A percentile compares a stretch with the other conserved stretches of the same genome.
Conservation (phyloP, 1,140 invertebrate species). For the Heliconius hermathena region DNA sequence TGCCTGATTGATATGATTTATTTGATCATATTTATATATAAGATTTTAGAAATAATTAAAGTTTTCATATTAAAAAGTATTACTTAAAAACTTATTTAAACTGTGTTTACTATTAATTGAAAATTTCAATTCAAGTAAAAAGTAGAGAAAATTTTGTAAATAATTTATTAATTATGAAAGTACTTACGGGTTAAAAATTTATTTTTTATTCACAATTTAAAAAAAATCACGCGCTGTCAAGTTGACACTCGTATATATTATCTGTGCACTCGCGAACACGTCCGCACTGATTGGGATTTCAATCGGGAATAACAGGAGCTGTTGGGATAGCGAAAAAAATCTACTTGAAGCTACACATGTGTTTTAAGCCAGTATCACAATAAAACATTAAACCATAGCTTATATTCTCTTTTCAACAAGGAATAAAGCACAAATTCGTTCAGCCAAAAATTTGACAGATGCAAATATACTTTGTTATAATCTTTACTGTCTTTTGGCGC, state of each 20-base stretch:
- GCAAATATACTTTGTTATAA: constrained; percentile 28
- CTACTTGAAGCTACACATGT: constrained; percentile 59
- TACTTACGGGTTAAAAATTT: constrained; percentile 23
- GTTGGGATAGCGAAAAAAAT: constrained; percentile 62
- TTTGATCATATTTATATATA: too few relatives aligned
- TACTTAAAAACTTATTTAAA: too few relatives aligned
- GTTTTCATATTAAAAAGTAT: too few relatives aligned
- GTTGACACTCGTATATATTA: constrained; percentile 58
- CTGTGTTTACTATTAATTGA: too few relatives aligned
- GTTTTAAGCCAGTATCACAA: constrained; percentile 33
- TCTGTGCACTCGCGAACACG: constrained; percentile 51
- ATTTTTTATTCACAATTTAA: constrained; percentile 15
- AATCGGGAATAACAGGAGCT: constrained; percentile 69
- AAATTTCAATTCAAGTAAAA: too few relatives aligned
- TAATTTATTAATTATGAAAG: neutral
- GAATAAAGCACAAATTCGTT: constrained; percentile 29
- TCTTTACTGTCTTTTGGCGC: constrained; percentile 48
- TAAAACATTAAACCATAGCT: neutral
- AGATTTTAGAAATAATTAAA: too few relatives aligned
- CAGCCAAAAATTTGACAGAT: constrained; percentile 17
- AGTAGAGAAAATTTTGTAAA: too few relatives aligned
- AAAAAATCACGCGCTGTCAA: constrained; percentile 59
- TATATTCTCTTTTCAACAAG: constrained; percentile 25
- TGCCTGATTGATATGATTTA: too few relatives aligned
- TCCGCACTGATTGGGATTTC: constrained; percentile 56